Percentiles rank a stretch among this genome's conserved stretches.
Conservation (phyloP, 2,888 invertebrate species). For the Timema podura region DNA sequence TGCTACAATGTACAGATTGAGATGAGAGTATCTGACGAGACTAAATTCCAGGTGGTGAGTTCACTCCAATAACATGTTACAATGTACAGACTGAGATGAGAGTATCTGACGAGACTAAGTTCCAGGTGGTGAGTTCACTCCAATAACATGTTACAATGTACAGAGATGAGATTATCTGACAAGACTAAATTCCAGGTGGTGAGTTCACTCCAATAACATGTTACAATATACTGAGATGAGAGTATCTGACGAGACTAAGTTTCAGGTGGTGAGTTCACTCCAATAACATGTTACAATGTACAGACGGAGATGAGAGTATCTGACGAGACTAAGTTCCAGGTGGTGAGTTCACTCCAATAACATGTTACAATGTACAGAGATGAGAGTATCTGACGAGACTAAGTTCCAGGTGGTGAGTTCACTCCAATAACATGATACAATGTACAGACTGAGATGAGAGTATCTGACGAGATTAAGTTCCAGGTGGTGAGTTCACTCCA, state of each 20-base stretch:
- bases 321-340: slow-evolving; percentile 94
- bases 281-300: too few relatives aligned
- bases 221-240: slow-evolving; percentile 58
- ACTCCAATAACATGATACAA: too few relatives aligned
- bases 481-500: slow-evolving; percentile 70
- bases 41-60: slow-evolving; percentile 93
- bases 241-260: slow-evolving; percentile 92
- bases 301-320: slow-evolving; percentile 84
- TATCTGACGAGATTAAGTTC: slow-evolving; percentile 94
- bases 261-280: slow-evolving; percentile 76
- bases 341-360: slow-evolving; percentile 58
- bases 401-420: slow-evolving; percentile 90
- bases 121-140: slow-evolving; percentile 76
- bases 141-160: slow-evolving; percentile 36
- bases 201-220: slow-evolving; percentile 42
- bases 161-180: slow-evolving; percentile 85
- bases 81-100: slow-evolving; percentile 69
- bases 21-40: slow-evolving; percentile 86
- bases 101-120: slow-evolving; percentile 92
- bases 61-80: too few relatives aligned
- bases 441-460: slow-evolving; percentile 71
- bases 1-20: slow-evolving; percentile 57
- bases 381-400: slow-evolving; percentile 87
- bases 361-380: slow-evolving; percentile 54
- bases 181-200: slow-evolving; percentile 96